These are phyloP conservation scores for Lagopus leucura DNA, from an alignment of 2,113 vertebrate species.

Conservation along the genomic window DNA sequence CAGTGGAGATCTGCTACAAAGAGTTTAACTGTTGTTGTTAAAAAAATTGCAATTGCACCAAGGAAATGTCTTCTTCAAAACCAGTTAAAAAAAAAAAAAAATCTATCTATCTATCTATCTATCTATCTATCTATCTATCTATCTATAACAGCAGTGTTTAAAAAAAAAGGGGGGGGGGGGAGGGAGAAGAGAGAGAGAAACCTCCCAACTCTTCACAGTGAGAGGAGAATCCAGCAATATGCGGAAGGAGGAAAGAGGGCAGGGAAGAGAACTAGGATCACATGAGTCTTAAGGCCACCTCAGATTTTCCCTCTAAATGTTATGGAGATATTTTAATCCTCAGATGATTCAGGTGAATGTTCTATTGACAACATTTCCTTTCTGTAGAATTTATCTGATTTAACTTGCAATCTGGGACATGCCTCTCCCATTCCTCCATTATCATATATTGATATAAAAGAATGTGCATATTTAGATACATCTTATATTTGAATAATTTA, in stretches of 20 bases:
- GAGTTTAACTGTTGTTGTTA: constrained; percentile 87
- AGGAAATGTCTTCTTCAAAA: constrained; percentile 72
- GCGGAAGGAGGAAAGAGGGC: background rate
- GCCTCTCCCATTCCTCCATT: background rate
- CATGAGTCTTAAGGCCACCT: background rate
- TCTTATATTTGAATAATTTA: background rate
- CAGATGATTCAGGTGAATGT: background rate
- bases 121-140: no score
- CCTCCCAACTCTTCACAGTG: background rate
- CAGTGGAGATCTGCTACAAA: constrained; percentile 88
- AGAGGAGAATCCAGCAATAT: background rate
- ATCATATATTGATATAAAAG: background rate
- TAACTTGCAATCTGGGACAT: background rate
- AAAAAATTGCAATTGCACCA: constrained; percentile 81
- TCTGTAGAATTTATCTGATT: background rate
- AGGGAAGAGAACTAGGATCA: background rate
- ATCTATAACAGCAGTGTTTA: constrained; percentile 17
- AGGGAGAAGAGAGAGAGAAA: background rate
- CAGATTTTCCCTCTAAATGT: background rate
- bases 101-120: no score
- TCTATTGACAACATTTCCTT: background rate
- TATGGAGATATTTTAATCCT: background rate
- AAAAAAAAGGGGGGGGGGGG: background rate
- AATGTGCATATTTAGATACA: background rate
- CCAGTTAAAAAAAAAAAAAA: constrained; percentile 30